Evolutionary conservation across 2,888 invertebrate genomes (phyloP).

Genomic region (Panopea generosa): DNA sequence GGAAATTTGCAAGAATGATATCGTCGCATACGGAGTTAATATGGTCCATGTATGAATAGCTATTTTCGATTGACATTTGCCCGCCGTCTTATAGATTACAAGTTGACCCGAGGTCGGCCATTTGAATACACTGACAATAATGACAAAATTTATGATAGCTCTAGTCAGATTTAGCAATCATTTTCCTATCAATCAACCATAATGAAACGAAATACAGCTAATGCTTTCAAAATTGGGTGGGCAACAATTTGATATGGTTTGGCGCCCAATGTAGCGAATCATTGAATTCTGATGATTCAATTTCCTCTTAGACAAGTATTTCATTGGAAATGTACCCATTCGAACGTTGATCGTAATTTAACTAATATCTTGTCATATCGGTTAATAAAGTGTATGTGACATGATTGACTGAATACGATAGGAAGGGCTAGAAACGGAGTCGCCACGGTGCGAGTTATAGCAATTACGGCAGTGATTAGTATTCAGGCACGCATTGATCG

Average conservation of each 20-base stretch:
- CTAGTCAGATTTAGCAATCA: slow-evolving; percentile 43
- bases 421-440: too few species aligned
- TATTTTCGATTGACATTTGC: slow-evolving; percentile 40
- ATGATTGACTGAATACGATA: too few species aligned
- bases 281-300: slow-evolving; percentile 40
- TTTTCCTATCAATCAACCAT: slow-evolving; percentile 52
- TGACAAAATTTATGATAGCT: slow-evolving; percentile 53
- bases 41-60: slow-evolving; percentile 33
- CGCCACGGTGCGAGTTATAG: too few species aligned
- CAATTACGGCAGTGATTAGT: too few species aligned
- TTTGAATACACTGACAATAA: slow-evolving; percentile 56
- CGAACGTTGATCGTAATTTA: slow-evolving; percentile 8
- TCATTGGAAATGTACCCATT: slow-evolving; percentile 12
- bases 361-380: slow-evolving; percentile 26
- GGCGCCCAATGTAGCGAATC: slow-evolving; percentile 34
- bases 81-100: slow-evolving; percentile 46
- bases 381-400: slow-evolving; percentile 21
- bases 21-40: slow-evolving; percentile 43
- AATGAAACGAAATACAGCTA: slow-evolving; percentile 44
- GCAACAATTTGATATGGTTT: slow-evolving; percentile 48
- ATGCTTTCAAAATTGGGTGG: slow-evolving; percentile 64
- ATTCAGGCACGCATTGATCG: too few species aligned
- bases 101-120: slow-evolving; percentile 46
- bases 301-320: slow-evolving; percentile 41
- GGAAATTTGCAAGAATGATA: slow-evolving; percentile 20